Evolutionary conservation across 1,140 invertebrate species (phyloP).

Genomic region (Panagrolaimus sp.): DNA sequence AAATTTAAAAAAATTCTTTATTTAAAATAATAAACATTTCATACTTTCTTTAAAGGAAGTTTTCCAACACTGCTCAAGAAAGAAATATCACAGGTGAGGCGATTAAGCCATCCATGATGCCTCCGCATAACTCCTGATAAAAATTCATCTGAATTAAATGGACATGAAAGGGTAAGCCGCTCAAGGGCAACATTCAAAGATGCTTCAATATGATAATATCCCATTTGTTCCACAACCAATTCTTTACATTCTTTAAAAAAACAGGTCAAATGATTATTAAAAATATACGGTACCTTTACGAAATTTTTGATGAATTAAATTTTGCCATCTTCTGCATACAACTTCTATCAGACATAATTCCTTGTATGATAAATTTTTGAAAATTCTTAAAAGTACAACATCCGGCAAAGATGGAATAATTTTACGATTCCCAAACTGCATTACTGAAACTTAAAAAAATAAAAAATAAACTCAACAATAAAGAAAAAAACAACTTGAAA

Average conservation of each 20-base stretch:
- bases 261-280: too few relatives aligned
- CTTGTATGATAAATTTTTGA: conserved; percentile 18
- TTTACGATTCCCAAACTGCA: not conserved
- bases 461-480: too few relatives aligned
- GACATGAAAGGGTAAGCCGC: conserved; percentile 23
- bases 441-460: too few relatives aligned
- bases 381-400: conserved; percentile 17
- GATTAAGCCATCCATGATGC: not conserved
- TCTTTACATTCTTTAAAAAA: conserved; percentile 22
- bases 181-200: conserved; percentile 15
- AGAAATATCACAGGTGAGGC: conserved; percentile 21
- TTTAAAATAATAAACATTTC: not conserved
- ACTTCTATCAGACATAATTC: conserved; percentile 8
- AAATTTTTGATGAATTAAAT: conserved; percentile 15
- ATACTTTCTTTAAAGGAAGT: not conserved
- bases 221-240: conserved; percentile 21
- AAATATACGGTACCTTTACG: too few relatives aligned
- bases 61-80: conserved; percentile 17
- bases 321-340: conserved; percentile 21
- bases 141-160: conserved; percentile 13
- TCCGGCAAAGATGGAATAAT: conserved; percentile 24
- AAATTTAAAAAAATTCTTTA: too few relatives aligned
- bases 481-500: too few relatives aligned
- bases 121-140: conserved; percentile 21
- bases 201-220: conserved; percentile 19